phyloP scores from a whole-genome alignment of 2,113 vertebrate genomes.

The Calidris pugnax region DNA sequence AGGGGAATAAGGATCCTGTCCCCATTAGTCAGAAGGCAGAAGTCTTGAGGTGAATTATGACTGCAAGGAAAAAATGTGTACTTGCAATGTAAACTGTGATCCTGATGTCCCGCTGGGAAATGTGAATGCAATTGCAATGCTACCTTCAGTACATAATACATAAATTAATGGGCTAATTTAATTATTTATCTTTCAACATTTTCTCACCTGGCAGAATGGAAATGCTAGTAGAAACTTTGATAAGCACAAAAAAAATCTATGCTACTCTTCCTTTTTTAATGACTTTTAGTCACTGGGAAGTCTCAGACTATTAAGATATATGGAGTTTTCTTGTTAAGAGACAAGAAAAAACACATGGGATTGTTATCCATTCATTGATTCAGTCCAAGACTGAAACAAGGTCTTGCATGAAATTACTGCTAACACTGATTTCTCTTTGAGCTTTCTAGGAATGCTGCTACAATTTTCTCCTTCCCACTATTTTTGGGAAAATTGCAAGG shows the following conservation, averaged over 20 bases:
- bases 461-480: not conserved
- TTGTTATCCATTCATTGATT: not conserved
- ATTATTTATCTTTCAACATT: slow-evolving; percentile 22
- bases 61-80: slow-evolving; percentile 1
- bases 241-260: not conserved
- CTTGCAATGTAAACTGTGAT: not conserved
- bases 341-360: not conserved
- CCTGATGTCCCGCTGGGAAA: not conserved
- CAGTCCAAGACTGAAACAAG: not conserved
- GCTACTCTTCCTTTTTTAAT: not conserved
- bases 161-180: slow-evolving; percentile 19
- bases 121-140: not conserved
- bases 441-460: not conserved
- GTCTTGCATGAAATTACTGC: not conserved
- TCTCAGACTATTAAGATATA: not conserved
- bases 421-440: not conserved
- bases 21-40: slow-evolving; percentile 17
- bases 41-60: slow-evolving; percentile 6
- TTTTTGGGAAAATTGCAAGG: not conserved
- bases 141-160: not conserved
- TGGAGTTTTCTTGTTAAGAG: not conserved
- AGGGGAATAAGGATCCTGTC: not conserved
- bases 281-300: not conserved
- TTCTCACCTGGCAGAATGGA: not conserved
- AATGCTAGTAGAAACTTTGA: not conserved